phyloP scores from a whole-genome alignment of 1,140 invertebrate species.

The Trypoxylus dichotomus region DNA sequence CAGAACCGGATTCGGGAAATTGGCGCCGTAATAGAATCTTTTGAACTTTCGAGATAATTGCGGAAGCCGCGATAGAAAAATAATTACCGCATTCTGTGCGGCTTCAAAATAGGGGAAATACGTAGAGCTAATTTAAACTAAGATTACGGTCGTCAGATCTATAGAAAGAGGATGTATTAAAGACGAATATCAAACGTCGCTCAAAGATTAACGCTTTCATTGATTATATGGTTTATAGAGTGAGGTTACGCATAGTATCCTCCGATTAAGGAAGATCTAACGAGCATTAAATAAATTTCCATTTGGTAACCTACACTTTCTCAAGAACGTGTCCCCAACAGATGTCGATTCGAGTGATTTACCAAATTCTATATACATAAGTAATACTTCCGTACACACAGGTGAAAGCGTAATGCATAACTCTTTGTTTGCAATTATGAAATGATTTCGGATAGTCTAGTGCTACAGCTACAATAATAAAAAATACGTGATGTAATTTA shows the following conservation, averaged over 20 bases:
- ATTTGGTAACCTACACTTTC: conserved; percentile 16
- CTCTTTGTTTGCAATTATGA: conserved; percentile 16
- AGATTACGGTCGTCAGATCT: no score
- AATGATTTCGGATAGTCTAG: neutral
- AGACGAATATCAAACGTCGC: no score
- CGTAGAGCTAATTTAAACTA: no score
- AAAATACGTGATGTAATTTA: conserved; percentile 7
- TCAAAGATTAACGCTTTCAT: no score
- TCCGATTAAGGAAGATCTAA: neutral
- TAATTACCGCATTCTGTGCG: neutral
- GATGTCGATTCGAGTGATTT: conserved; percentile 16
- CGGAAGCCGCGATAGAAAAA: neutral
- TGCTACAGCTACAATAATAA: neutral
- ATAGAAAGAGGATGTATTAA: no score
- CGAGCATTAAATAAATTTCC: neutral
- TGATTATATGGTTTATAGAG: neutral
- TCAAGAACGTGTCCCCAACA: neutral
- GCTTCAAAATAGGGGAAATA: neutral
- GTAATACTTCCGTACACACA: conserved; percentile 23
- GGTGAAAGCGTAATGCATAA: neutral
- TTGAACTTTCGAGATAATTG: conserved; percentile 24
- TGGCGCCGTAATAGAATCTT: conserved; percentile 28
- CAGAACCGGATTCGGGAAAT: conserved; percentile 41
- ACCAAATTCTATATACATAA: neutral
- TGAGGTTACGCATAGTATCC: no score